Conservation (phyloP, 2,113 vertebrate species). For the Misgurnus anguillicaudatus region DNA sequence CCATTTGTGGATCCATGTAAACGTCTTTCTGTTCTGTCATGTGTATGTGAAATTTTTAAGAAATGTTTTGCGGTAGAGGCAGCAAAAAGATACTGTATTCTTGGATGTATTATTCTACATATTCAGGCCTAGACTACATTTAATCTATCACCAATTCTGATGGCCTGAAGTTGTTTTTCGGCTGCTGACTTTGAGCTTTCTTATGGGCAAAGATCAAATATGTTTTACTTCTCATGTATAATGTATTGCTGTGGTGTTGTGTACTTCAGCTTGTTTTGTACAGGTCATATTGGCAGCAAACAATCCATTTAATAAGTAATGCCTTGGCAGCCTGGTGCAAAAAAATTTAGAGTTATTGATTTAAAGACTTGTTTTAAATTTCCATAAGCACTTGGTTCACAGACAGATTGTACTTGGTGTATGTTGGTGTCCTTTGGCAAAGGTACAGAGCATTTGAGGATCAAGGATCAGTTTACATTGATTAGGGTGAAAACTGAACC, state of each 20-base stretch:
- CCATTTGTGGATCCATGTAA: too few relatives aligned
- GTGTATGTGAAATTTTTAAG: too few relatives aligned
- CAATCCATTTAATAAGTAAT: constrained; percentile 15
- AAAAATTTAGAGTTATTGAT: constrained; percentile 28
- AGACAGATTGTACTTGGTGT: background rate
- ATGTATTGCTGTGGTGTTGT: background rate
- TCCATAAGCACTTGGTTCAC: background rate
- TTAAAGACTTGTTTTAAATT: background rate
- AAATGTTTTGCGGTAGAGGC: too few relatives aligned
- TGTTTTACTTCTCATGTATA: background rate
- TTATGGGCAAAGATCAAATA: constrained; percentile 3
- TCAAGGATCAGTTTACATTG: background rate
- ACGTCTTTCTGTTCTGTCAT: too few relatives aligned
- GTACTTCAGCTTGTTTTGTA: too few relatives aligned
- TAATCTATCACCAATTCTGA: background rate
- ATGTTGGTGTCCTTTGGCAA: too few relatives aligned
- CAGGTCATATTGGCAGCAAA: too few relatives aligned
- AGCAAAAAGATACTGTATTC: too few relatives aligned
- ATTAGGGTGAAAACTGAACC: background rate
- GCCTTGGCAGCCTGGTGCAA: constrained; percentile 19
- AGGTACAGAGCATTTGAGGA: background rate
- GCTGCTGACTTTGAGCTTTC: background rate
- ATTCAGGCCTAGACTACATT: background rate
- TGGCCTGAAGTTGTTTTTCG: background rate
- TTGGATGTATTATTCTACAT: too few relatives aligned